These are phyloP conservation scores for Galagoides demidoff DNA, from an alignment of 2,797 vertebrate genomes.

Conservation along the genomic window DNA sequence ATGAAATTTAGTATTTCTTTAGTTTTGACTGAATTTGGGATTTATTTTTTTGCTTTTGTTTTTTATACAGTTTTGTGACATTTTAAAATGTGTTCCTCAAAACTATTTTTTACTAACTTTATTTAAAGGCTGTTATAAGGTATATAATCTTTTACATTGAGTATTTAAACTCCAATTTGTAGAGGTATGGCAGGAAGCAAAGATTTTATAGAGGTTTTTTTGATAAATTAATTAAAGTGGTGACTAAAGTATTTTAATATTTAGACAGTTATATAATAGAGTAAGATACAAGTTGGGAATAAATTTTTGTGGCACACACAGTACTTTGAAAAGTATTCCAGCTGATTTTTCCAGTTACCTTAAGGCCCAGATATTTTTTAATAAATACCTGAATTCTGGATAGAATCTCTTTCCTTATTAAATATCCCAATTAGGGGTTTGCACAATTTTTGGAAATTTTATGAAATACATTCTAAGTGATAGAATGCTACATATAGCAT, in stretches of 20 bases:
- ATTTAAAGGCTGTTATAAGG: neutral
- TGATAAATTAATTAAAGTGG: neutral
- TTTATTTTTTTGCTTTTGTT: neutral
- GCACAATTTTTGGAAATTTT: neutral
- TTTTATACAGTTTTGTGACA: neutral
- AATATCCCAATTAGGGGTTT: neutral
- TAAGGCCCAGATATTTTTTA: neutral
- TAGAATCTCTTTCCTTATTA: neutral
- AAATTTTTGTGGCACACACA: neutral
- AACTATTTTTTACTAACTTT: neutral
- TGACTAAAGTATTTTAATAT: slow-evolving; percentile 35
- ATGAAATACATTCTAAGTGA: neutral
- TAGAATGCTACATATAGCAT: neutral
- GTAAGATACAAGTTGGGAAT: neutral
- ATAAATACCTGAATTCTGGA: slow-evolving; percentile 29
- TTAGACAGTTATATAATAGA: neutral
- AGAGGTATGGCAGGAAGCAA: neutral
- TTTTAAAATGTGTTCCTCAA: neutral
- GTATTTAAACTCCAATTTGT: slow-evolving; percentile 1
- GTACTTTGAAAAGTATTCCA: neutral
- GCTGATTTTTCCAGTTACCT: neutral
- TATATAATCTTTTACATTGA: neutral
- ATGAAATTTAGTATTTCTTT: neutral
- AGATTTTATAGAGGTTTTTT: slow-evolving; percentile 21
- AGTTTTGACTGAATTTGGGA: neutral